phyloP scores from a whole-genome alignment of 2,113 vertebrate genomes.

The Fukomys damarensis region DNA sequence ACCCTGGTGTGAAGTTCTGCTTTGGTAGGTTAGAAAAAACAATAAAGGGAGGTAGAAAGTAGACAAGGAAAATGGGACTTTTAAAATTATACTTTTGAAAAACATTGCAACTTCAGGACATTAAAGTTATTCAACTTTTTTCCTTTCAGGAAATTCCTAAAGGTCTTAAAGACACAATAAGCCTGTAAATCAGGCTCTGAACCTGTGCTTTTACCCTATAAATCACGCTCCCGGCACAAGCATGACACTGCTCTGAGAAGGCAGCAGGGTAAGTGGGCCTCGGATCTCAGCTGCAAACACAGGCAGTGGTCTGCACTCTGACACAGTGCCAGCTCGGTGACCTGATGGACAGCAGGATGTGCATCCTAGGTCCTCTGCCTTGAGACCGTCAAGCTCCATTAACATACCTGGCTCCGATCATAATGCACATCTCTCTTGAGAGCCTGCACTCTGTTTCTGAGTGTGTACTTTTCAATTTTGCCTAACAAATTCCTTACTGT shows the following conservation, averaged over 20 bases:
- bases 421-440: neutral
- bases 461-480: neutral
- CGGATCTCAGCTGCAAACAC: too few species aligned
- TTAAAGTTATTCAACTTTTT: neutral
- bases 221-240: neutral
- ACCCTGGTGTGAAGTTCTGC: neutral
- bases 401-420: neutral
- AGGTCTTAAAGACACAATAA: neutral
- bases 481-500: neutral
- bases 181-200: neutral
- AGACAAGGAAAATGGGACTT: neutral
- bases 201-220: neutral
- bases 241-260: too few species aligned
- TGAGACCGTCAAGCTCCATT: neutral
- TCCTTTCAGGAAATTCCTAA: neutral
- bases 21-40: neutral
- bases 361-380: too few species aligned
- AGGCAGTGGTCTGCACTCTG: too few species aligned
- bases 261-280: neutral
- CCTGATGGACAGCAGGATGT: neutral
- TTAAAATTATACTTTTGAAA: neutral
- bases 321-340: neutral
- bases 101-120: neutral
- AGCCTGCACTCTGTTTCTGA: neutral
- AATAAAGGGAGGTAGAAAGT: neutral